phyloP scores from a whole-genome alignment of 2,888 invertebrate genomes.

The Sturmia bella region DNA sequence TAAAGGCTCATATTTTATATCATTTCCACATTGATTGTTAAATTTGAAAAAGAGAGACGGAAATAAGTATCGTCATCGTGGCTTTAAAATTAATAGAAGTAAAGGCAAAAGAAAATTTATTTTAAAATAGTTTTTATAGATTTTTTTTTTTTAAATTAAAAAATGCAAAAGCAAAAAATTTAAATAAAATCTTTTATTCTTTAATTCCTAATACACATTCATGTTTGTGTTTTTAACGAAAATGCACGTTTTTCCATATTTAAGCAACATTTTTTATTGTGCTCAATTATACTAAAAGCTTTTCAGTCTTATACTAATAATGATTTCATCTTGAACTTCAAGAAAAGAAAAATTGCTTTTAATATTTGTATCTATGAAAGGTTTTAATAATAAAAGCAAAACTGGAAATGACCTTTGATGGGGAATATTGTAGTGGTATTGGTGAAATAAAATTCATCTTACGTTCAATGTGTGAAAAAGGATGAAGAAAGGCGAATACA shows the following conservation, averaged over 20 bases:
- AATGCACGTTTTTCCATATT: conserved; percentile 24
- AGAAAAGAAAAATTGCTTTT: conserved; percentile 24
- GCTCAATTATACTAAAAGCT: conserved; percentile 66
- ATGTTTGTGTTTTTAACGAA: background rate
- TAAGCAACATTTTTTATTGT: conserved; percentile 32
- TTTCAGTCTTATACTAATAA: conserved; percentile 46
- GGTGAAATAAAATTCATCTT: conserved; percentile 16
- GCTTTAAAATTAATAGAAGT: too few relatives aligned
- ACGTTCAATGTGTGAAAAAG: conserved; percentile 18
- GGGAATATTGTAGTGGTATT: conserved; percentile 40
- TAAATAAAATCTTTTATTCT: too few relatives aligned
- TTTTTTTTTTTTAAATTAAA: too few relatives aligned
- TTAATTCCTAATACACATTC: background rate
- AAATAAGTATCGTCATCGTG: background rate
- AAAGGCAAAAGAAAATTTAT: too few relatives aligned
- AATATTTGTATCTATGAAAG: conserved; percentile 16
- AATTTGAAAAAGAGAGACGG: conserved; percentile 13
- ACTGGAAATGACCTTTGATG: conserved; percentile 41
- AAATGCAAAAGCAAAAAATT: too few relatives aligned
- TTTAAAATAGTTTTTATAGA: too few relatives aligned
- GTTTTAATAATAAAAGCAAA: background rate
- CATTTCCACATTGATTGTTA: conserved; percentile 30
- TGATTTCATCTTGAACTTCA: conserved; percentile 30
- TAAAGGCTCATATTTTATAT: background rate
- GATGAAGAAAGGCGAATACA: conserved; percentile 11